Evolutionary conservation across 2,113 vertebrate species (phyloP).

Genomic region (Lutjanus erythropterus): DNA sequence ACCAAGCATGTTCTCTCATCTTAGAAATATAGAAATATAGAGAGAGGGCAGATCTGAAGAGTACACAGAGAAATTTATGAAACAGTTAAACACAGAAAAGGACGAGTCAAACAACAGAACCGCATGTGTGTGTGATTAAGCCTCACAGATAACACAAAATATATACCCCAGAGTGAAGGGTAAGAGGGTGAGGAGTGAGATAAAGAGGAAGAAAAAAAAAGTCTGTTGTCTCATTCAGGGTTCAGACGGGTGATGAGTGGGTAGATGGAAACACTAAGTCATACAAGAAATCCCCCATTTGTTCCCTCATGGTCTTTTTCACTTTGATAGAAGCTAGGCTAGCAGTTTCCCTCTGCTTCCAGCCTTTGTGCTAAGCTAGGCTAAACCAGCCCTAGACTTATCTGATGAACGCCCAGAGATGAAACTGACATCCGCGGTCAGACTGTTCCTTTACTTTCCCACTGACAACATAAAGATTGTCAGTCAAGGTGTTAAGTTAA

Average conservation of each 20-base stretch:
- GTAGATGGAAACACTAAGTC: neutral
- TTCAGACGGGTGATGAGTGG: slow-evolving; percentile 12
- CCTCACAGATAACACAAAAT: slow-evolving; percentile 8
- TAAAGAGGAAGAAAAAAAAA: slow-evolving; percentile 1
- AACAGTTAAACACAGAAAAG: slow-evolving; percentile 14
- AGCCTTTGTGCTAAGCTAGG: neutral
- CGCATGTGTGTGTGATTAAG: neutral
- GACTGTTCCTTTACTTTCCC: neutral
- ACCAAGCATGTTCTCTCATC: slow-evolving; percentile 13
- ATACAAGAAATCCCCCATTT: neutral
- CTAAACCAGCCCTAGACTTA: neutral
- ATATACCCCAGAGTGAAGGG: slow-evolving; percentile 2
- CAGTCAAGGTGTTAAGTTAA: neutral
- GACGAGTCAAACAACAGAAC: neutral
- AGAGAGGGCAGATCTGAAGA: slow-evolving; percentile 33
- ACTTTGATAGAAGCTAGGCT: neutral
- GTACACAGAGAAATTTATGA: slow-evolving; percentile 15
- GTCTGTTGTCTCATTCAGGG: neutral
- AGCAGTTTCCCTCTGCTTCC: neutral
- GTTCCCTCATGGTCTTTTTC: neutral
- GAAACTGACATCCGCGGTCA: neutral
- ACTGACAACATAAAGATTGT: neutral
- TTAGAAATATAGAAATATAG: slow-evolving; percentile 45
- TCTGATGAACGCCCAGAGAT: neutral
- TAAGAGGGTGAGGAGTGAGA: slow-evolving; percentile 1